Base-by-base conservation (phyloP, 2,113 vertebrate genomes). In the Vicugna pacos region DNA sequence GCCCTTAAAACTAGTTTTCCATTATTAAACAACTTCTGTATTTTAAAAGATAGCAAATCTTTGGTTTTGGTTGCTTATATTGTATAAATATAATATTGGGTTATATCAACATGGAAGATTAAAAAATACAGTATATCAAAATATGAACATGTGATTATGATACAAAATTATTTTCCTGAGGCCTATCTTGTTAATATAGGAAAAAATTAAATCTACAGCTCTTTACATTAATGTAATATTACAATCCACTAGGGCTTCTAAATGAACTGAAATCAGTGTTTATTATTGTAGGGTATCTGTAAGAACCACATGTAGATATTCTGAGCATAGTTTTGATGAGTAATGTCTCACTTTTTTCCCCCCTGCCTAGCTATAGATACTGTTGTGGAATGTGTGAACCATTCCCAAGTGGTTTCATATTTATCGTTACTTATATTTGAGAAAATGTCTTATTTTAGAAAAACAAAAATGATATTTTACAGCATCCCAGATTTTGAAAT, bases 361-460 rank as follows among this genome's bases (percentile, higher is more conserved):
- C 58, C 87, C 14, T 60, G 8, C 19, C 26, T 67, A 62, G 13
- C 12, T 93, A 46, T 73, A 64, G 38, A 87, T 73, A 52, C 64
- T 93, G 3, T 14, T 89, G n/a, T 12, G 42, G 16, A 87, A 50
- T 32, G 4, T 65, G 28, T 95, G 42, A 54, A n/a, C 8, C 7
- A 26, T 54, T 79, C 2, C 8, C 19, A 83, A 30, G 8, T 60
- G 24, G 20, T 72, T 97, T 92, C 1, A 60, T 76, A 46, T 65
- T 75, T 95, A 89, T 73, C 12, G 69, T 52, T 86, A 16, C 69
- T 93, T 83, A 70, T 42, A 52, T 92, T 86, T 28, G 38, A 38
- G 52, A 84, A 52, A 65, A 35, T 46, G 76, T 26, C 4, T 48
- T 50, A 30, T 69, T 96, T 62, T 46, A 82, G 75, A 89, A 82